Conservation (phyloP, 2,113 vertebrate species). For the Nerophis ophidion region DNA sequence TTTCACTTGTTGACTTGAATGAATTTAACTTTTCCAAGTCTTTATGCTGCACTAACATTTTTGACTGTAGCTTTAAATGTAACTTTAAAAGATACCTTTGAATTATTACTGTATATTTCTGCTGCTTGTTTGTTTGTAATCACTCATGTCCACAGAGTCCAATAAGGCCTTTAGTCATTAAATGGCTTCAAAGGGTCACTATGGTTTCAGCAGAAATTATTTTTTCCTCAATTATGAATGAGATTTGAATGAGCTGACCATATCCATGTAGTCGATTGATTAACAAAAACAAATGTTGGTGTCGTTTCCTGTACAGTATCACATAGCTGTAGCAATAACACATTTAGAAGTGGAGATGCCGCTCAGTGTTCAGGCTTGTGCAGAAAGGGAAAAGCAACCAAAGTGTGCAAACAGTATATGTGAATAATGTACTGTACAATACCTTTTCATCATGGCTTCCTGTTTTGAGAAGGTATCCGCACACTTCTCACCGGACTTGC, state of each 20-base stretch:
- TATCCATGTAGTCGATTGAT: slow-evolving; percentile 33
- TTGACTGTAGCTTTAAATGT: neutral
- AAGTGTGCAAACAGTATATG: slow-evolving; percentile 33
- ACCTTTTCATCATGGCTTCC: slow-evolving; percentile 40
- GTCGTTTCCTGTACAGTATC: slow-evolving; percentile 21
- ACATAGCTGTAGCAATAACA: slow-evolving; percentile 51
- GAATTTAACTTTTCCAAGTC: neutral
- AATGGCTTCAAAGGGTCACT: no score
- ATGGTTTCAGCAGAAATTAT: no score
- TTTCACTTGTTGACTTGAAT: no score
- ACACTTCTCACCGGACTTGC: slow-evolving; percentile 20
- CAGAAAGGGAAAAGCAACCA: slow-evolving; percentile 43
- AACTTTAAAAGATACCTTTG: neutral
- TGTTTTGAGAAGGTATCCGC: slow-evolving; percentile 21
- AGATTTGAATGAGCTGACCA: slow-evolving; percentile 49
- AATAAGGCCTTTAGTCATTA: no score
- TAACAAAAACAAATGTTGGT: slow-evolving; percentile 38
- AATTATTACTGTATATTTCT: no score
- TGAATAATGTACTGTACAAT: slow-evolving; percentile 34
- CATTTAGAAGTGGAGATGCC: slow-evolving; percentile 11
- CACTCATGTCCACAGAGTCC: neutral
- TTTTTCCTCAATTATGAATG: slow-evolving; percentile 56
- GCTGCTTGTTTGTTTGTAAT: neutral
- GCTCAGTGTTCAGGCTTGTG: slow-evolving; percentile 20
- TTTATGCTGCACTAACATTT: neutral